Evolutionary conservation across 2,797 vertebrate species (phyloP).

Genomic region (Mormyrops attenuatus): DNA sequence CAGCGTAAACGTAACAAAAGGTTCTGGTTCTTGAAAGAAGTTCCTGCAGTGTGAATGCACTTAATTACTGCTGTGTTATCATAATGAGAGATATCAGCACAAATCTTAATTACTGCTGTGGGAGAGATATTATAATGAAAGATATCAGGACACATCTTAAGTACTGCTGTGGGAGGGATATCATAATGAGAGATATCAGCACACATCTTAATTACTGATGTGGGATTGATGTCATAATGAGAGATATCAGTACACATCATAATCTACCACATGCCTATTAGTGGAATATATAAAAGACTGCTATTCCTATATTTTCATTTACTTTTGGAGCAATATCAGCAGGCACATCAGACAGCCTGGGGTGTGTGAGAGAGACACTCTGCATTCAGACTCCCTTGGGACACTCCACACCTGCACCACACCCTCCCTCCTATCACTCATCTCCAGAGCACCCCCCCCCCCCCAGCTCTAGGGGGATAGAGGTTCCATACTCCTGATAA

Average conservation of each 20-base stretch:
- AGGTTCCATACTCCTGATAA: background rate
- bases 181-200: background rate
- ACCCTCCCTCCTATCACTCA: background rate
- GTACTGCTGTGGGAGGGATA: background rate
- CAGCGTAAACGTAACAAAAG: background rate
- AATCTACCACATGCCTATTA: background rate
- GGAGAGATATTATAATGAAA: background rate
- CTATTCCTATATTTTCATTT: background rate
- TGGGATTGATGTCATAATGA: background rate
- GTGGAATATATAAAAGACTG: background rate
- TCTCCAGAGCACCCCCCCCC: background rate
- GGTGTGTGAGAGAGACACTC: background rate
- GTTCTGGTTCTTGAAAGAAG: background rate
- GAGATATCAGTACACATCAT: background rate
- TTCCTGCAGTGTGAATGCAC: background rate
- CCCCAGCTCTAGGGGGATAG: background rate
- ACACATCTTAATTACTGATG: background rate
- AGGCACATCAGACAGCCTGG: background rate
- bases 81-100: background rate
- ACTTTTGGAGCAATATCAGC: background rate
- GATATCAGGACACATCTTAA: background rate
- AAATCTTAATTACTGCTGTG: background rate
- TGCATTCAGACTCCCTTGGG: background rate
- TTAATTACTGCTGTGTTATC: background rate
- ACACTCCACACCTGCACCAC: background rate